Evolutionary conservation across 2,888 invertebrate genomes (phyloP).

Genomic region (Chrysopilus asiliformis): DNA sequence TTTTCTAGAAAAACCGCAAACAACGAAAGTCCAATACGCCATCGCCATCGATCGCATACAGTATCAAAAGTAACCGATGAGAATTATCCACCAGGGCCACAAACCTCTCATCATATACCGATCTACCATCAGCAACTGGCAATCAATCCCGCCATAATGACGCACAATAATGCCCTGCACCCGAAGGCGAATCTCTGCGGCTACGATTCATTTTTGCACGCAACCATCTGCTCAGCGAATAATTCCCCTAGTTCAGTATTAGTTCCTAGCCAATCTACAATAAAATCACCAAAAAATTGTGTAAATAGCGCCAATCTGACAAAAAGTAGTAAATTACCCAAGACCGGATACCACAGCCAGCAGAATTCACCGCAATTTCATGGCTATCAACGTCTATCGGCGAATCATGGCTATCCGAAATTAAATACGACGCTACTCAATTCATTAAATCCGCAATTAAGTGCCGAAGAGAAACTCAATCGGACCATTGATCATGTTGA

Average conservation of each 20-base stretch:
- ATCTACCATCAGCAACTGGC: constrained; percentile 38
- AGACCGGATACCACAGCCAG: constrained; percentile 14
- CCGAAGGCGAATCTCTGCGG: constrained; percentile 37
- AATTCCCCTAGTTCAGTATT: background rate
- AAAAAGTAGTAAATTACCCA: constrained; percentile 16
- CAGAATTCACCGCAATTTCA: constrained; percentile 25
- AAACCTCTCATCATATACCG: constrained; percentile 17
- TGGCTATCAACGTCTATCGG: constrained; percentile 22
- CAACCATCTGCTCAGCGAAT: constrained; percentile 42
- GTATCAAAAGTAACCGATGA: constrained; percentile 30
- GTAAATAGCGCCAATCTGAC: constrained; percentile 20
- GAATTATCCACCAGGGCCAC: too few species aligned
- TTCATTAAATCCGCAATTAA: constrained; percentile 21
- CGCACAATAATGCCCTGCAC: constrained; percentile 25
- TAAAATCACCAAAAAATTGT: constrained; percentile 14
- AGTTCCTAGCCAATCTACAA: constrained; percentile 5
- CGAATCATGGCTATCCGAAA: constrained; percentile 21
- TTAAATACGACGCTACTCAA: constrained; percentile 24
- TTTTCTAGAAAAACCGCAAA: constrained; percentile 44
- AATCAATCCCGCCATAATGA: constrained; percentile 43
- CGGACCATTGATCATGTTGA: constrained; percentile 37
- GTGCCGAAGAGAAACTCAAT: constrained; percentile 22
- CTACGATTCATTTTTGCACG: constrained; percentile 49
- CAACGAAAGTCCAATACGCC: constrained; percentile 34
- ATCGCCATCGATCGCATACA: constrained; percentile 35